Conservation (phyloP, 2,797 vertebrate genomes). For the Thaleichthys pacificus region DNA sequence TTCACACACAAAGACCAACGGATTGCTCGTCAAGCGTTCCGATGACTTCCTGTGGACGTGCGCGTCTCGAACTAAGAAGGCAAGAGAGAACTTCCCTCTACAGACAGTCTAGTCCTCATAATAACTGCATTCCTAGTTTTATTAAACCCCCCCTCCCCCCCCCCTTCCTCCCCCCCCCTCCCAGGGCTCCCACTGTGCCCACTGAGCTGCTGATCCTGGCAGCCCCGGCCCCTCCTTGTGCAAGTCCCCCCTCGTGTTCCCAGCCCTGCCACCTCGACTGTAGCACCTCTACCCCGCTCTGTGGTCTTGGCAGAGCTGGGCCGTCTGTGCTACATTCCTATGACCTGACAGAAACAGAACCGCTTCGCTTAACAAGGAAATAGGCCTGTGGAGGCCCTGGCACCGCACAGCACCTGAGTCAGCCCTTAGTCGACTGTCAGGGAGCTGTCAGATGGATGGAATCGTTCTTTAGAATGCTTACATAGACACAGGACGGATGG, state of each 20-base stretch:
- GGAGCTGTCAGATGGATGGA: conserved; percentile 51
- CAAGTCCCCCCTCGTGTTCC: conserved; percentile 1
- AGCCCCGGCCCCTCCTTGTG: conserved; percentile 13
- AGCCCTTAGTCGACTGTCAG: conserved; percentile 28
- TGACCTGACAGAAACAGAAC: conserved; percentile 16
- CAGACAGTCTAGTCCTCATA: background rate
- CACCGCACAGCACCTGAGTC: conserved; percentile 35
- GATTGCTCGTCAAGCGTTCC: background rate
- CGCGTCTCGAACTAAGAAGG: background rate
- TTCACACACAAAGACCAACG: background rate
- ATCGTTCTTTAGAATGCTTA: background rate
- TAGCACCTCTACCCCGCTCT: conserved; percentile 11
- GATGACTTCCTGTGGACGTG: background rate
- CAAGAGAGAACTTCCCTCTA: background rate
- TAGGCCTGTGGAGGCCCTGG: conserved; percentile 32
- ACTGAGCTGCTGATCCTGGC: conserved; percentile 23
- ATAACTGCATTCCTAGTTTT: no score
- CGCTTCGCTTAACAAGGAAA: background rate
- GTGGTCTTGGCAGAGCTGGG: conserved; percentile 25
- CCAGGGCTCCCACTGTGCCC: background rate
- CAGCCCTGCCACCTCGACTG: no score
- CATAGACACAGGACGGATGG: no score
- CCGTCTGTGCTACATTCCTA: conserved; percentile 46
- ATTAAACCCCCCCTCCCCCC: background rate
- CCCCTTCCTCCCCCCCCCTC: background rate